phyloP scores from a whole-genome alignment of 53 echinoderm and acorn worm species.

The Echinarachnius parma region DNA sequence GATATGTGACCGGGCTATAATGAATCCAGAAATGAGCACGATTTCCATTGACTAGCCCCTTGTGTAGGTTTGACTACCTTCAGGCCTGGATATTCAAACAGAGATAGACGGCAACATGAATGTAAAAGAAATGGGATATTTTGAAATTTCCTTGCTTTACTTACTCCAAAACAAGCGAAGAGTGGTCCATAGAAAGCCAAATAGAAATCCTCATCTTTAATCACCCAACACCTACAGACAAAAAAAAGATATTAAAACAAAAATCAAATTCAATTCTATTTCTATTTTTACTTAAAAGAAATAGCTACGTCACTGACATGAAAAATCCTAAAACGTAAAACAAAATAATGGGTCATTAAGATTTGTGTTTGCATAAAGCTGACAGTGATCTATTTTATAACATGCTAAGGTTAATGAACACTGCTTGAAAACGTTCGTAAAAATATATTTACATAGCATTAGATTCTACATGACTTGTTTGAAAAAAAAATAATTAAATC shows the following conservation, averaged over 20 bases:
- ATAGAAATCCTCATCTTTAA: conserved; percentile 19
- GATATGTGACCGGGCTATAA: too few relatives aligned
- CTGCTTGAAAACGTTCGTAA: too few relatives aligned
- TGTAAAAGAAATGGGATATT: background rate
- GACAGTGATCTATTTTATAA: too few relatives aligned
- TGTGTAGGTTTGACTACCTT: background rate
- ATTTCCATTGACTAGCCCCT: background rate
- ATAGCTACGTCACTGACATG: too few relatives aligned
- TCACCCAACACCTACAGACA: conserved; percentile 29
- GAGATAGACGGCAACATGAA: background rate
- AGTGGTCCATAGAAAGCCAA: conserved; percentile 29
- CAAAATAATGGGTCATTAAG: background rate
- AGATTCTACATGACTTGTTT: too few relatives aligned
- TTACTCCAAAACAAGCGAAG: conserved; percentile 25
- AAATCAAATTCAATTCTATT: too few relatives aligned
- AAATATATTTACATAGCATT: too few relatives aligned
- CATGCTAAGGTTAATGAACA: too few relatives aligned
- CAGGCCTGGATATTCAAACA: background rate
- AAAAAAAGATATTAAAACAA: background rate
- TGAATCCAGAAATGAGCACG: background rate
- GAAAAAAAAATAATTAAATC: too few relatives aligned
- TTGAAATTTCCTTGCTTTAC: background rate
- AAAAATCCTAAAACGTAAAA: background rate
- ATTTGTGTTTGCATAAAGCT: too few relatives aligned
- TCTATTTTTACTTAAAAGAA: too few relatives aligned